These are phyloP conservation scores for Rhimphoctona megacephalus DNA, from an alignment of 2,888 invertebrate genomes.

Conservation along the genomic window DNA sequence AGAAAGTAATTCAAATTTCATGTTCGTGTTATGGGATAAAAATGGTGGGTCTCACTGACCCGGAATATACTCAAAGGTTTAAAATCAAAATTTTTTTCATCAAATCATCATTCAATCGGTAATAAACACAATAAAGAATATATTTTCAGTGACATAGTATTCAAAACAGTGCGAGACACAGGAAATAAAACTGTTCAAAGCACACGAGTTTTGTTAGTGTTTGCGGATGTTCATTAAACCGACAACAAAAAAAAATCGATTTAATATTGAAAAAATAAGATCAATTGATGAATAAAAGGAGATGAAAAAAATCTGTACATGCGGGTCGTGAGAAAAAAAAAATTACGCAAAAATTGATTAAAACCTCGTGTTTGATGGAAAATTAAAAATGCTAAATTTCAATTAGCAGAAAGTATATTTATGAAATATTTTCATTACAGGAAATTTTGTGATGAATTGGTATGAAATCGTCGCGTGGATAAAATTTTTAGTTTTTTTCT, in stretches of 20 bases:
- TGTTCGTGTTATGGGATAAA: no score
- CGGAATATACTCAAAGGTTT: background rate
- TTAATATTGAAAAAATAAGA: background rate
- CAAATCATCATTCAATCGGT: background rate
- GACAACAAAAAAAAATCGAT: background rate
- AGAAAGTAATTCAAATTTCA: no score
- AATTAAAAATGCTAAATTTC: background rate
- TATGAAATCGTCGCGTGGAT: background rate
- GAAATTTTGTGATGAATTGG: background rate
- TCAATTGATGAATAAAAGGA: background rate
- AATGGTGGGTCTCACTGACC: background rate
- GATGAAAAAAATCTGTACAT: slow-evolving; percentile 14
- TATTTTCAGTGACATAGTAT: background rate
- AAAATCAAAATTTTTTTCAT: background rate
- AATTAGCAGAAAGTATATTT: background rate
- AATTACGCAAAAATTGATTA: background rate
- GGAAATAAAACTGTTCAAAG: background rate
- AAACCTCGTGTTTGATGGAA: background rate
- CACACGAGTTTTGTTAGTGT: background rate
- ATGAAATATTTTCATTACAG: background rate
- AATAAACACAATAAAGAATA: background rate
- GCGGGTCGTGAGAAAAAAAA: slow-evolving; percentile 6
- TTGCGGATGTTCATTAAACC: background rate
- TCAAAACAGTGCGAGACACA: background rate
- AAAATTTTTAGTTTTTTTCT: background rate